Percentiles rank a stretch among this genome's conserved stretches.
These are phyloP conservation scores for Pegea sp. DNA, from an alignment of 23 tunicate genomes.

Conservation along the genomic window DNA sequence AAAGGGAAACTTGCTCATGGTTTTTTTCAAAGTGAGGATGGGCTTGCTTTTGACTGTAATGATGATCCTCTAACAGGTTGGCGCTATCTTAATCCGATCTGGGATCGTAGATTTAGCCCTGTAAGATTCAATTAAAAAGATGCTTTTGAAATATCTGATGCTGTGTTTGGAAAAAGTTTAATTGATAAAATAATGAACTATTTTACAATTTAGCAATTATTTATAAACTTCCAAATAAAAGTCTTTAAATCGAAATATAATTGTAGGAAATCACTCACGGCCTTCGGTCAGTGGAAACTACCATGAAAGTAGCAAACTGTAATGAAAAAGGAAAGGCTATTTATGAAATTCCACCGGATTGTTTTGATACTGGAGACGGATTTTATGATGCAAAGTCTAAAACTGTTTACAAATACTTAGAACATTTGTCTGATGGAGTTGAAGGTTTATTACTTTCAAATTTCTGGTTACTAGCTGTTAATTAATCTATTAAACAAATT, in stretches of 20 bases:
- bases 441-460: too few species aligned
- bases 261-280: slow-evolving; percentile 38
- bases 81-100: slow-evolving; percentile 18
- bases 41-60: slow-evolving; percentile 15
- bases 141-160: too few species aligned
- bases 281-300: slow-evolving; percentile 18
- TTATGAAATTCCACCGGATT: slow-evolving; percentile 20
- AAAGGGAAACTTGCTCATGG: slow-evolving; percentile 16
- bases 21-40: slow-evolving; percentile 16
- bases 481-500: too few species aligned
- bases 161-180: too few species aligned
- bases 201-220: too few species aligned
- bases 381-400: slow-evolving; percentile 14
- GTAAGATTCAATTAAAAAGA: too few species aligned
- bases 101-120: slow-evolving; percentile 46
- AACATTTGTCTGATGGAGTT: background rate
- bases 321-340: slow-evolving; percentile 18
- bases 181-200: too few species aligned
- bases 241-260: background rate
- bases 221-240: too few species aligned
- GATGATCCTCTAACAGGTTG: slow-evolving; percentile 24
- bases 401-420: slow-evolving; percentile 13
- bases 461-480: too few species aligned
- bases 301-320: slow-evolving; percentile 11
- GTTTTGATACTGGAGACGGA: slow-evolving; percentile 56